phyloP scores from a whole-genome alignment of 2,113 vertebrate species.

The Crocuta crocuta region DNA sequence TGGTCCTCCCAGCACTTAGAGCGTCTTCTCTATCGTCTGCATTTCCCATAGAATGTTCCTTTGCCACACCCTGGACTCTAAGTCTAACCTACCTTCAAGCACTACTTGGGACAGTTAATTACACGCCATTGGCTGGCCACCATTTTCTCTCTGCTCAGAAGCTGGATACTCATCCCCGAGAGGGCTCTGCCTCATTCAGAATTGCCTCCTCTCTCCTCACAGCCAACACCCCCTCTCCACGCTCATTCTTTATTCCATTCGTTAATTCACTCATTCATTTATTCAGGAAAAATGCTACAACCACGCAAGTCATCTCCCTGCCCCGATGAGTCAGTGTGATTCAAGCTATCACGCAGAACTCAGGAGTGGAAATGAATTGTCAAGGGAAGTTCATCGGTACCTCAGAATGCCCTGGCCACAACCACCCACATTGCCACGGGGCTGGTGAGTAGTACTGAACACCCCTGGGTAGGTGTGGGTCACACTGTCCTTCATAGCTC shows the following conservation, averaged over 20 bases:
- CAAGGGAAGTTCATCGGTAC: background rate
- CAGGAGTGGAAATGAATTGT: background rate
- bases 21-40: background rate
- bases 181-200: background rate
- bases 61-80: background rate
- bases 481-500: background rate
- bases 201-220: background rate
- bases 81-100: background rate
- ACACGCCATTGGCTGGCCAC: background rate
- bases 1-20: background rate
- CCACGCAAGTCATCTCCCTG: background rate
- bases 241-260: background rate
- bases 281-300: background rate
- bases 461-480: background rate
- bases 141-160: background rate
- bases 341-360: background rate
- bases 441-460: background rate
- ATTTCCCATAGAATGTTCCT: background rate
- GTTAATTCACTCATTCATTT: background rate
- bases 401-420: background rate
- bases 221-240: background rate
- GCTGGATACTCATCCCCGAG: background rate
- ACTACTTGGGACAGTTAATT: background rate
- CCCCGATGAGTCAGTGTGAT: background rate
- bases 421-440: rapidly evolving